Conservation (phyloP, 1,140 invertebrate genomes). For the Pectinophora gossypiella region DNA sequence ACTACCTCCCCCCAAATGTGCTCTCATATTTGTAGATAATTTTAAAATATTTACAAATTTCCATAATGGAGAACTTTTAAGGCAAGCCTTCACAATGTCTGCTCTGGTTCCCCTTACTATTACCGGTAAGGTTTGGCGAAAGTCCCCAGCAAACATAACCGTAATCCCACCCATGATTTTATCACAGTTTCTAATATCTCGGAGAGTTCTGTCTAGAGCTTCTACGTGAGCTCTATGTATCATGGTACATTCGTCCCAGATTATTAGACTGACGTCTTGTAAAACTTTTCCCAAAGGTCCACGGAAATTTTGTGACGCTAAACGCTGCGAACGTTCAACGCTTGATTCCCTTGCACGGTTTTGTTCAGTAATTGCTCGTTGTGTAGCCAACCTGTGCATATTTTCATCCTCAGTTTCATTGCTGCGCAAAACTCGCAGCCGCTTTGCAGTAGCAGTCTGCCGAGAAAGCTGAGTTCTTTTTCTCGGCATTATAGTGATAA, state of each 20-base stretch:
- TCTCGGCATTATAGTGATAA: no score
- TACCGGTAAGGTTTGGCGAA: slow-evolving; percentile 28
- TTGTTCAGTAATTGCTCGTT: no score
- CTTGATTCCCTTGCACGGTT: no score
- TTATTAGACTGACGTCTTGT: no score
- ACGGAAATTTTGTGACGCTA: no score
- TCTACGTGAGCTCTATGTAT: slow-evolving; percentile 26
- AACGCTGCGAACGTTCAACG: no score
- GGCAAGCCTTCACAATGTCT: slow-evolving; percentile 24
- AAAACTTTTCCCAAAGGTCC: no score
- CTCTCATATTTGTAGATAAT: slow-evolving; percentile 47
- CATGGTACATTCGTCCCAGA: slow-evolving; percentile 33
- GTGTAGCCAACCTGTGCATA: no score
- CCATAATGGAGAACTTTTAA: slow-evolving; percentile 63
- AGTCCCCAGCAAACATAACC: slow-evolving; percentile 45
- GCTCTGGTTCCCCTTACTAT: slow-evolving; percentile 23
- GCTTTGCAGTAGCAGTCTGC: no score
- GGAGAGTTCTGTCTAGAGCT: slow-evolving; percentile 18
- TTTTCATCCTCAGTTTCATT: no score
- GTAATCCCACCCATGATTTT: slow-evolving; percentile 39
- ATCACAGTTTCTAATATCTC: slow-evolving; percentile 21
- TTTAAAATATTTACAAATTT: slow-evolving; percentile 39
- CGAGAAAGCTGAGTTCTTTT: no score
- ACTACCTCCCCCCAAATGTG: slow-evolving; percentile 16
- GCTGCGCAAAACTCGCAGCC: no score